Percentiles rank a stretch among this genome's conserved stretches.
Evolutionary conservation across 2,113 vertebrate genomes (phyloP).

Genomic region (Pheucticus melanocephalus): DNA sequence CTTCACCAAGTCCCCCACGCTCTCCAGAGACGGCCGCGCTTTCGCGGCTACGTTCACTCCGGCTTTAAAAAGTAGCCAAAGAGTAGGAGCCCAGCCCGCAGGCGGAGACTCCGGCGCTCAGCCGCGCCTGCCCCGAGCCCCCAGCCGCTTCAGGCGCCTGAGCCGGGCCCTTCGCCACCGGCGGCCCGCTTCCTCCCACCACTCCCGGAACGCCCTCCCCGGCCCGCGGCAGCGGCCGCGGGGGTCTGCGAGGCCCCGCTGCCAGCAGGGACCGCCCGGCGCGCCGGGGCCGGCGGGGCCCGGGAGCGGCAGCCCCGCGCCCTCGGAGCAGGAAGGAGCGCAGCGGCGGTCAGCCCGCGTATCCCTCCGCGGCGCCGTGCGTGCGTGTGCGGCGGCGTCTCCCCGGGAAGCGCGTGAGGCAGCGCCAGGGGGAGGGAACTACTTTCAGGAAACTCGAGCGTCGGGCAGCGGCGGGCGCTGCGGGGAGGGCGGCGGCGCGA

Average conservation of each 20-base stretch:
- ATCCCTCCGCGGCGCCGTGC: constrained; percentile 43
- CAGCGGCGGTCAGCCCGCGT: neutral
- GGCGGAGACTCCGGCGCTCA: no score
- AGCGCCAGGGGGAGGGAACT: neutral
- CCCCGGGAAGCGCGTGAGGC: neutral
- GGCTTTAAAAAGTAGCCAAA: neutral
- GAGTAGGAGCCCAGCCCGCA: neutral
- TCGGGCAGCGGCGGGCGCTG: neutral
- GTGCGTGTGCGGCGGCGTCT: neutral
- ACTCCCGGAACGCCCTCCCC: neutral
- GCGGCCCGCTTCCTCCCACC: neutral
- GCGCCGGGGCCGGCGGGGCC: neutral
- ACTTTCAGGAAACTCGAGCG: constrained; percentile 21
- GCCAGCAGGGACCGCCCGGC: no score
- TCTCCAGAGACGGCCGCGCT: neutral
- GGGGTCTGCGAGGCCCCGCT: neutral
- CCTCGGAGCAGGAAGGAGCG: neutral
- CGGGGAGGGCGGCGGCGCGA: neutral
- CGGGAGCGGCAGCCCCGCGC: neutral
- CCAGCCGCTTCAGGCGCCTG: neutral
- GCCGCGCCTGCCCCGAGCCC: neutral
- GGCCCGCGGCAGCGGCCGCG: neutral
- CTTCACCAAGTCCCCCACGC: neutral
- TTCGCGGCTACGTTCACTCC: rapidly evolving
- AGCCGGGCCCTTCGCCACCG: neutral